Base-by-base conservation (phyloP, 2,888 invertebrate species). In the Drosophila formosana region DNA sequence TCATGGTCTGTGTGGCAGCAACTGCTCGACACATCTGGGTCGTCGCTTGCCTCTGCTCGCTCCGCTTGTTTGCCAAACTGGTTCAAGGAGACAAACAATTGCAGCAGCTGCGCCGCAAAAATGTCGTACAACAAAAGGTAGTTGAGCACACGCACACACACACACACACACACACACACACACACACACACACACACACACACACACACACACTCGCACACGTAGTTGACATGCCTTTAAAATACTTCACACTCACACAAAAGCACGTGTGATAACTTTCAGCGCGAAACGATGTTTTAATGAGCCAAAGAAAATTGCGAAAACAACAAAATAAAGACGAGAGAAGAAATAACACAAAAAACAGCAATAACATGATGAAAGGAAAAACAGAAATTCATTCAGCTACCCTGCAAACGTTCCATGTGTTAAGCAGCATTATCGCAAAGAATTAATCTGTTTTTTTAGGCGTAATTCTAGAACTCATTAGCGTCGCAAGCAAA, bases 1-100 rank as follows among this genome's bases (percentile, higher is more conserved):
- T 18, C 57, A 8, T 30, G 28, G 37, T 39, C 18, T 37, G 46
- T 70, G 50, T 37, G 85, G 51, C 70, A 63, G 39, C 56, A 62
- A 68, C 50, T 53, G 57, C 75, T 76, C 84, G 84, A 79, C 84
- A 87, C 66, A 82, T 75, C 81, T 80, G 68, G 81, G 81, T 78
- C 81, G 74, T 52, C 57, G 53, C 65, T 43, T 65, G 28, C 51
- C 61, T 49, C 8, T 43, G 45, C 66, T 66, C 37, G 37, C 37
- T 37, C n/a, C n/a, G 56, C 55, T 62, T 69, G 73, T 68, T 79
- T 65, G 56, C 57, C 37, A 75, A 84, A 85, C 80, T 84, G 86
- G 88, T 85, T 88, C 83, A 84, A 84, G 83, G 83, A 82, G 80
- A 85, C 80, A 88, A 78, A 67, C 83, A 82, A 82, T 80, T 79